Evolutionary conservation across 2,113 vertebrate genomes (phyloP).

Genomic region (Crypturellus undulatus): DNA sequence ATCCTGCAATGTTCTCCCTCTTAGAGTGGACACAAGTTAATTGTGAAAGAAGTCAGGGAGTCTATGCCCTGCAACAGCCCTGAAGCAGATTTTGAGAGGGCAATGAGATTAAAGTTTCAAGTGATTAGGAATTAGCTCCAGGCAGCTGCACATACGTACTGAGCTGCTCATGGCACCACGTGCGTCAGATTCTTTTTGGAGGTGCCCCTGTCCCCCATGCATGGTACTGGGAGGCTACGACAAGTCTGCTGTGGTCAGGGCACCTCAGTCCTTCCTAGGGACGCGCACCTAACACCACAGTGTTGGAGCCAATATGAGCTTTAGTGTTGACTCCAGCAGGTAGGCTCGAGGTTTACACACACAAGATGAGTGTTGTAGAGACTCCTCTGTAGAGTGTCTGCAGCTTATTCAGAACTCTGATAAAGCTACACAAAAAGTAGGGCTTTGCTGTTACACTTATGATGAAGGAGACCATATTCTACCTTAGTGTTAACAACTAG

Average conservation of each 20-base stretch:
- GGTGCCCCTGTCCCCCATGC: neutral
- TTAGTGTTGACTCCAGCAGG: neutral
- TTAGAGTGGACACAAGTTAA: neutral
- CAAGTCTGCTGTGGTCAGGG: neutral
- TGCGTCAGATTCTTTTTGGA: neutral
- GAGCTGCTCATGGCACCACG: neutral
- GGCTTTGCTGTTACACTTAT: neutral
- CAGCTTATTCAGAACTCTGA: neutral
- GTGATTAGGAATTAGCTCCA: neutral
- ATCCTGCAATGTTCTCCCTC: neutral
- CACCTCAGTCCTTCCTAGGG: neutral
- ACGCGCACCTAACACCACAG: fast-evolving
- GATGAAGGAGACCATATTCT: neutral
- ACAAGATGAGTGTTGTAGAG: neutral
- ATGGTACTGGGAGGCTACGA: neutral
- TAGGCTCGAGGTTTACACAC: neutral
- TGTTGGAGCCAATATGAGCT: neutral
- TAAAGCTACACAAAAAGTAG: neutral
- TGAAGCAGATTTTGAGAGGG: neutral
- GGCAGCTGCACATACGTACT: neutral
- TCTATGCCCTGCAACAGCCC: neutral
- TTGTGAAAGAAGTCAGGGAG: neutral
- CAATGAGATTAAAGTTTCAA: neutral
- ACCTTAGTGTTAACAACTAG: neutral
- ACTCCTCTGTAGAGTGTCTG: too few relatives aligned